phyloP scores from a whole-genome alignment of 2,113 vertebrate genomes.

The Platanista minor region DNA sequence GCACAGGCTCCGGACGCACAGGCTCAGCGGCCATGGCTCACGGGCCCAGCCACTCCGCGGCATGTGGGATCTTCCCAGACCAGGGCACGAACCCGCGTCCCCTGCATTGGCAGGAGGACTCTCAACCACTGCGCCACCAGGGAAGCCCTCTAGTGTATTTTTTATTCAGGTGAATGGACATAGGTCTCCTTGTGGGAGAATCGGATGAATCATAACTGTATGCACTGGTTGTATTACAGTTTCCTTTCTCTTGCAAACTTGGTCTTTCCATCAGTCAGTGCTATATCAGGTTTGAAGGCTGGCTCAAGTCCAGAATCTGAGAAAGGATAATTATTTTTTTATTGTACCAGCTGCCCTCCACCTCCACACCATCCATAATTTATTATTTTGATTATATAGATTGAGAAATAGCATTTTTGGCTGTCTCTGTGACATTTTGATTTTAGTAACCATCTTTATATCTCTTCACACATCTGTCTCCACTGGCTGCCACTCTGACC shows the following conservation, averaged over 20 bases:
- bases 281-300: background rate
- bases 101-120: no score
- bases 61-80: no score
- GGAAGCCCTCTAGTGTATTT: background rate
- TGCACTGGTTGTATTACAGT: background rate
- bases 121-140: no score
- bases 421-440: conserved; percentile 16
- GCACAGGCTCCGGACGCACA: no score
- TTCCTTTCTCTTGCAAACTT: background rate
- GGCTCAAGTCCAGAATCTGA: conserved; percentile 20
- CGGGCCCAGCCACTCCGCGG: no score
- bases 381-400: conserved; percentile 56
- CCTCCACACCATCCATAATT: conserved; percentile 22
- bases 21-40: no score
- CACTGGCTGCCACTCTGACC: background rate
- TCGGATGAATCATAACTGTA: background rate
- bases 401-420: conserved; percentile 25
- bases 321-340: conserved; percentile 43
- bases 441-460: background rate
- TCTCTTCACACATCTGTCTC: background rate
- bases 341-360: conserved; percentile 20
- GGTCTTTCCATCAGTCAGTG: background rate
- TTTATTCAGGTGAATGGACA: background rate
- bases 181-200: background rate
- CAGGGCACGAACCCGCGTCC: no score